A percentile compares a stretch with the other conserved stretches of the same genome.
Conservation (phyloP, 2,113 vertebrate genomes). For the Saguinus imperator region DNA sequence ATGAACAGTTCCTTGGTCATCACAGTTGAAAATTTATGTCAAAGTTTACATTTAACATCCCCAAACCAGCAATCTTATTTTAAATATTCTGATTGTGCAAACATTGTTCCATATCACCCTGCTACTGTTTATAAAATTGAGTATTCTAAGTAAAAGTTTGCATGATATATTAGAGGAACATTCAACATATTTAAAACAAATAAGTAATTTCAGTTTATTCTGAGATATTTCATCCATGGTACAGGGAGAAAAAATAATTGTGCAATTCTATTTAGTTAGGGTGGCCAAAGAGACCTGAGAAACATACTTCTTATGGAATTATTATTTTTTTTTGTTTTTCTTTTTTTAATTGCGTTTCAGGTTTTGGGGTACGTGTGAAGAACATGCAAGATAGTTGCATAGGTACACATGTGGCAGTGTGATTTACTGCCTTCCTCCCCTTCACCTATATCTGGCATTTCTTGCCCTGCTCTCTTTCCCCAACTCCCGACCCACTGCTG, state of each 20-base stretch:
- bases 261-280: neutral
- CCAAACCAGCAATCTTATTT: neutral
- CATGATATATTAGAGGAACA: neutral
- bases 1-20: neutral
- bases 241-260: neutral
- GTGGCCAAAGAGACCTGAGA: neutral
- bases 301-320: neutral
- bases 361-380: too few relatives aligned
- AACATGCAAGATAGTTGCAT: too few relatives aligned
- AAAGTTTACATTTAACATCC: neutral
- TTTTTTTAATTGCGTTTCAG: too few relatives aligned
- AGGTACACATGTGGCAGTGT: too few relatives aligned
- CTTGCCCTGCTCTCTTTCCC: too few relatives aligned
- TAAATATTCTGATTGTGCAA: neutral
- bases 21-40: neutral
- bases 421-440: too few relatives aligned
- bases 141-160: neutral
- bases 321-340: neutral
- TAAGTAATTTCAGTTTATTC: neutral
- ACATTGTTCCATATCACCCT: neutral
- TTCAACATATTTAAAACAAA: neutral
- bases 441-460: too few relatives aligned
- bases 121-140: neutral
- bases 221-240: neutral
- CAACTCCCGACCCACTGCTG: too few relatives aligned